These are phyloP conservation scores for pig (Sus scrofa) DNA, from an alignment of 2,113 vertebrate genomes.

Conservation along the genomic window DNA sequence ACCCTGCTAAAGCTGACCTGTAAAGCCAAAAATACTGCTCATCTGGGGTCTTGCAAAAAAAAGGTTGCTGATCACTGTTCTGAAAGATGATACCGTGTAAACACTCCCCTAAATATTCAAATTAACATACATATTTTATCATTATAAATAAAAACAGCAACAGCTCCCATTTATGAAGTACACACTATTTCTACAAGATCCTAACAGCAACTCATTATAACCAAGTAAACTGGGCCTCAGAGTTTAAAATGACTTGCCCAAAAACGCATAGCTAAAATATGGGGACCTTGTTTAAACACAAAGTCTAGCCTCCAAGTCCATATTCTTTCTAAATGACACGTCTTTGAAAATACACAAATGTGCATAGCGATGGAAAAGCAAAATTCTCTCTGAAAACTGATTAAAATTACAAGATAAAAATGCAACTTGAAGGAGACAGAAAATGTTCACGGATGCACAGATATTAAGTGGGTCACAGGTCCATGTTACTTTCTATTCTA, in stretches of 20 bases:
- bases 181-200: neutral
- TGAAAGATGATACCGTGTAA: neutral
- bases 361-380: neutral
- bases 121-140: neutral
- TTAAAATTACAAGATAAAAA: neutral
- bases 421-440: neutral
- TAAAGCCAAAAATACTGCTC: neutral
- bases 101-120: neutral
- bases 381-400: neutral
- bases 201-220: neutral
- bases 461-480: neutral
- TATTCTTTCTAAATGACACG: neutral
- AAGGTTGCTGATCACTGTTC: neutral
- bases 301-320: neutral
- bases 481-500: neutral
- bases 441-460: neutral
- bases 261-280: neutral
- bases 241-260: neutral
- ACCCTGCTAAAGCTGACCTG: neutral
- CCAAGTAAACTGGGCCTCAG: neutral
- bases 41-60: neutral
- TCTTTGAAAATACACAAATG: neutral
- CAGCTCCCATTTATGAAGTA: neutral
- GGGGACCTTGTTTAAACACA: neutral
- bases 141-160: neutral